Evolutionary conservation across 1,140 invertebrate genomes (phyloP), one percentile per base, ranked within the genome.

Genomic region (Diorhabda carinulata): DNA sequence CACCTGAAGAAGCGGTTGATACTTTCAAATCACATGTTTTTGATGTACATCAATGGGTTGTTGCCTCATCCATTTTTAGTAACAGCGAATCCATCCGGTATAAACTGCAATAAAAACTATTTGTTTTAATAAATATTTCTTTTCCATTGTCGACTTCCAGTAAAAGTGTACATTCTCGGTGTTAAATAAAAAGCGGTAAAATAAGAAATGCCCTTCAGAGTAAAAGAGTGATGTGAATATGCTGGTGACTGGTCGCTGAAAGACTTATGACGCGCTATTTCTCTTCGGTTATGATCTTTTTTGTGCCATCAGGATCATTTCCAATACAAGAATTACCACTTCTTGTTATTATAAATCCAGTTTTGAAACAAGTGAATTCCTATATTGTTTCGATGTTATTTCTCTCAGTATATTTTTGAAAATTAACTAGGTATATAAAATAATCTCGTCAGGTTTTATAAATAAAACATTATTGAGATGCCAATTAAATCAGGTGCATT

Each of bases 321-420:
- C 66, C 61, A 62, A 67, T 52, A 72, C 66, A 72, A 69, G 73
- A 74, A 74, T 74, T 74, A 74, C 70, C 70, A 72, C 70, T 74
- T 72, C 70, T 74, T 74, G 70, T 68, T 60, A 67, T 68, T 68
- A 72, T 72, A 25, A 25, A 25, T 74, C 73, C 73, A 72, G 73
- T 74, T 70, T 69, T 63, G 61, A 57, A 64, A 72, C 68, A 68
- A 70, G 70, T 74, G 70, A 68, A 74, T 74, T 74, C 67, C 70
- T 68, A 25, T 25, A 74, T 74, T 74, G 73, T 71, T 73, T 73
- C 69, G 47, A 52, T 62, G 5, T 42, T 60, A 10, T 6, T 56
- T 56, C 45, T 43, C 47, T 9, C 41, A 10, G 63, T 64, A 64
- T 64, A 64, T 64, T 64, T 64, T 56, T 64, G 25, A 64, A 64